A percentile compares a stretch with the other conserved stretches of the same genome.
These are phyloP conservation scores for Leucoma salicis DNA, from an alignment of 2,888 invertebrate genomes.

Conservation along the genomic window DNA sequence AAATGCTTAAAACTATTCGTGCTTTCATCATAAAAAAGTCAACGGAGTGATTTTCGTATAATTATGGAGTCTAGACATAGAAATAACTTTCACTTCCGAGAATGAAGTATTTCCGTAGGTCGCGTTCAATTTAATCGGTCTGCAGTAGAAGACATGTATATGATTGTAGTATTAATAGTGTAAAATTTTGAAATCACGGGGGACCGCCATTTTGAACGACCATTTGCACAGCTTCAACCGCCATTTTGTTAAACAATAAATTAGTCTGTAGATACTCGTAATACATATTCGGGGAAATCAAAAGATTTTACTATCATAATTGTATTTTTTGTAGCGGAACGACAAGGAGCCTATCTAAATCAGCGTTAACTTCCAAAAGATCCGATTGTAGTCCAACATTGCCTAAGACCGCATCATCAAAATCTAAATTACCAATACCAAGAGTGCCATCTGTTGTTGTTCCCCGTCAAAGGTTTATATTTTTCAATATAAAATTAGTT, in stretches of 20 bases:
- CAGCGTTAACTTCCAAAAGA: not conserved
- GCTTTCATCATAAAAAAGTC: not conserved
- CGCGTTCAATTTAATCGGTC: too few relatives aligned
- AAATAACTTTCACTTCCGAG: not conserved
- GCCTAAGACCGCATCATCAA: not conserved
- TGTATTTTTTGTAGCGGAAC: not conserved
- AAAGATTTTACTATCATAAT: conserved; percentile 7
- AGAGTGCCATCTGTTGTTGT: conserved; percentile 48
- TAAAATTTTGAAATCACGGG: too few relatives aligned
- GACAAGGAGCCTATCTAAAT: not conserved
- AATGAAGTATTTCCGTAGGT: too few relatives aligned
- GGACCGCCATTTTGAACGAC: too few relatives aligned
- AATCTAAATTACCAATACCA: conserved; percentile 23
- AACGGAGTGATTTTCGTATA: not conserved
- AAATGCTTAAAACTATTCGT: not conserved
- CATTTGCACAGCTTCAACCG: too few relatives aligned
- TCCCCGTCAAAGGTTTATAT: conserved; percentile 52
- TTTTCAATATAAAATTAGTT: conserved; percentile 1
- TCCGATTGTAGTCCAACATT: not conserved
- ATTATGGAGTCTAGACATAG: not conserved
- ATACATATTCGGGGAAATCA: too few relatives aligned
- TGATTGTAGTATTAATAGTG: too few relatives aligned
- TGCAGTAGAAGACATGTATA: too few relatives aligned
- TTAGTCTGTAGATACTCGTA: too few relatives aligned
- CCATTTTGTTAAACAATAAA: too few relatives aligned